Conservation (phyloP, 2,888 invertebrate species). For the Anthophora plumipes region DNA sequence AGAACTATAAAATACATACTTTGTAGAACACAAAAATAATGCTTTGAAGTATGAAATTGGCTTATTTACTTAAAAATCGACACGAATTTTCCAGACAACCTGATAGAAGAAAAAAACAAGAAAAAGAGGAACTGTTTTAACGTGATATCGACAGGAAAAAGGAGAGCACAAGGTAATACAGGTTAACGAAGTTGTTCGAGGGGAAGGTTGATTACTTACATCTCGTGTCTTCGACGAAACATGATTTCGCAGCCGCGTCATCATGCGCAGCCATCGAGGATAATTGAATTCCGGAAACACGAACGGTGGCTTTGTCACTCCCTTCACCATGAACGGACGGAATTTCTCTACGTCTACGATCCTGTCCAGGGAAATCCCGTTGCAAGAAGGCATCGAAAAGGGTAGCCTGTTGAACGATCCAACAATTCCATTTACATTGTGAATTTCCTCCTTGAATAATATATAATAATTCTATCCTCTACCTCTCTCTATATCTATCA, state of each 20-base stretch:
- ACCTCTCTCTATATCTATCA: no score
- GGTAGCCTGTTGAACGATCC: slow-evolving; percentile 67
- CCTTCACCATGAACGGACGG: slow-evolving; percentile 62
- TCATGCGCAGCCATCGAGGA: slow-evolving; percentile 47
- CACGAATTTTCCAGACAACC: no score
- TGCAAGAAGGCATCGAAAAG: slow-evolving; percentile 70
- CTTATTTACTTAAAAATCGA: no score
- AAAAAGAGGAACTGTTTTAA: no score
- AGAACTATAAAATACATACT: no score
- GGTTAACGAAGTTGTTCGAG: neutral
- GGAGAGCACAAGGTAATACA: neutral
- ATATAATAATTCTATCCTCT: no score
- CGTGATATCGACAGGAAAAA: neutral
- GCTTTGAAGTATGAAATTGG: no score
- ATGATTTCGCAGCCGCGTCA: slow-evolving; percentile 38
- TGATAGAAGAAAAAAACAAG: no score
- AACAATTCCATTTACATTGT: neutral
- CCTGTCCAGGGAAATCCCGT: slow-evolving; percentile 58
- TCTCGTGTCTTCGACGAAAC: slow-evolving; percentile 20
- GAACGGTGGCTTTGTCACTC: slow-evolving; percentile 43
- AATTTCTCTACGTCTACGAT: slow-evolving; percentile 64
- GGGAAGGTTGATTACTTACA: slow-evolving; percentile 29
- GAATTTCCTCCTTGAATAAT: no score
- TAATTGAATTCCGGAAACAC: slow-evolving; percentile 71
- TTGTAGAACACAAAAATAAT: no score